Evolutionary conservation across 2,888 invertebrate genomes (phyloP), one percentile per base, ranked within the genome.

Genomic region (Cosmorhoe ocellata): DNA sequence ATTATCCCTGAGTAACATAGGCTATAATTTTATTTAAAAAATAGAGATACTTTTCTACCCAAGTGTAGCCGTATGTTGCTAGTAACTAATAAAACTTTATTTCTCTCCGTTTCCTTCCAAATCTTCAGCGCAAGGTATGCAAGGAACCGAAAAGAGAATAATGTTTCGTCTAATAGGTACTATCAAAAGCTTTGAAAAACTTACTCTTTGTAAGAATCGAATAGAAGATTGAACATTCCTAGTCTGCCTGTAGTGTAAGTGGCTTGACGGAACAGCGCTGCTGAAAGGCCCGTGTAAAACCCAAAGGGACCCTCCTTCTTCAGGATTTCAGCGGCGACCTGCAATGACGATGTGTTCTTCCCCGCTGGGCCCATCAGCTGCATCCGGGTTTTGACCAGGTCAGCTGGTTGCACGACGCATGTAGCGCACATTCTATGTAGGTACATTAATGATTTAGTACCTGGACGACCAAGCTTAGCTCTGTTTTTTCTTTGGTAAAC

Each of bases 191-290:
- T 22, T 18, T 18, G 10, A 13, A 3, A 18, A 18, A 33, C 62
- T 58, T 45, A 93, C 92, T 72, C 76, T 48, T 91, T 89, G 57
- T 93, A 93, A 45, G 82, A 70, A 73, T 98, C 98, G 71, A 97
- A 95, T 1, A 98, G 81, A 79, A 94, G 95, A 11, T 97, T 96
- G 79, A 98, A 99, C 60, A 96, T 94, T 38, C 99, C 99, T 49
- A 99, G 91, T 56, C 99, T 92, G 0, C 96, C 96, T 0, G 99
- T 99, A 0, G 98, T 98, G 78, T 99, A 99, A 0, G 99, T 98
- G 0, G 99, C 98, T 79, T 99, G 99, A 47, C 99, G 91, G 60
- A 99, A 89, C 36, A 99, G 88, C 0, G 96, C 98, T 1, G 98
- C 98, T 0, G 97, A 96, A 2, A 99, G 87, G 0, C 99, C 99